Evolutionary conservation across 2,113 vertebrate genomes (phyloP), one percentile per base, ranked within the genome.

Genomic region (Pitta sordida): DNA sequence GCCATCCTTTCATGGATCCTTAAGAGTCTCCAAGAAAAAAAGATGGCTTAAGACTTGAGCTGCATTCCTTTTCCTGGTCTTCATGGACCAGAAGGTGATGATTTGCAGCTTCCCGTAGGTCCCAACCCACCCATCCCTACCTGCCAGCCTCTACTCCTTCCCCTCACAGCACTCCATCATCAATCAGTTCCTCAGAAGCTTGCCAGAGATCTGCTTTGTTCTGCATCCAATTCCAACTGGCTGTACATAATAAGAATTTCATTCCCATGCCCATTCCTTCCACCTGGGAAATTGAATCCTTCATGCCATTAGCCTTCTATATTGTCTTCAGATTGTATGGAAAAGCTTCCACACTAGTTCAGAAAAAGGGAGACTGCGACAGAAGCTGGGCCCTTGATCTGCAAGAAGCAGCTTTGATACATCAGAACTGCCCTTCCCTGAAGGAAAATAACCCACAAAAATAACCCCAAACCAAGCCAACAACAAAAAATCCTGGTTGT

Each of bases 121-220:
- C 68, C 48, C 59, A 83, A 15, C 37, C 27, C 62, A 65, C 37
- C 43, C 63, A 88, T 9, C 49, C 82, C 89, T 89, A 95, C 94
- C 84, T 88, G 67, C 60, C 68, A 88, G 83, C 19, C 80, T 59
- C 59, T 26, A 22, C 39, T 75, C 60, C 34, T 78, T 90, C 73
- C 37, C 29, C 53, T 32, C 62, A 44, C 24, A 49, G 56, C 23
- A 41, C 49, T 92, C 80, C 71, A 80, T 37, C 93, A 83, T 88
- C 92, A 91, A 69, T 86, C 90, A 91, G 85, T 39, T 91, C 82
- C 83, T 95, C 81, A 88, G 69, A 81, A 43, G 80, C 64, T 70
- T 94, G 92, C 83, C 93, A 94, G 92, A 76, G 88, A 81, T 86
- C 92, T 88, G 75, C 96, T 96, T 96, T 91, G 88, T 91, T 96